Evolutionary conservation across 2,797 vertebrate species (phyloP), one percentile per base, ranked within the genome.

Genomic region (Danionella dracula): DNA sequence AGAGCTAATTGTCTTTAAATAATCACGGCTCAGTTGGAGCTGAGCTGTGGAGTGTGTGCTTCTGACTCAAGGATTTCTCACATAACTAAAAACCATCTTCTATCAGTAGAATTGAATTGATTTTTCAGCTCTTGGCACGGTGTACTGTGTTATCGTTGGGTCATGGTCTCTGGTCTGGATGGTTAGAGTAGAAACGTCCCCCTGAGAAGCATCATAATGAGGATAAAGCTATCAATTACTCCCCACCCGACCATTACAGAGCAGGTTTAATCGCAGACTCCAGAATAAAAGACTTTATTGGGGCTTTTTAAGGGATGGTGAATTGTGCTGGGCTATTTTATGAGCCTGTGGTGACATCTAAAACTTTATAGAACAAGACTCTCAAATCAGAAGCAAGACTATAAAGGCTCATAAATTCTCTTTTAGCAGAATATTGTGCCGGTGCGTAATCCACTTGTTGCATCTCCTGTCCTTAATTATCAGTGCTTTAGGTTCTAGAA

Each of bases 251-350:
- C 91, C 88, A 87, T 94, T 94, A 94, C 88, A 63, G 89, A 91
- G 92, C 90, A 85, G 89, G 90, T 93, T 96, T 96, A 94, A 96
- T 93, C 90, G 92, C 92, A 90, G 91, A 93, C 93, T 94, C 91
- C 90, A 92, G 92, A 90, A 92, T 94, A 94, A 95, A 94, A 96
- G 97, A 94, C 92, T 96, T 97, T 95, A 96, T 93, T 93, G 92
- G 90, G 91, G 91, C 92, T 92, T 92, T 92, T 91, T 93, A 90
- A 93, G 86, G 90, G 91, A 92, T 87, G 84, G 89, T 87, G 90
- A 83, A 82, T 85, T 87, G 84, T 88, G 85, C 86, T 85, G 89
- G 79, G 90, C 89, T 85, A 82, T 85, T 88, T 96, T 96, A 96
- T 90, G 89, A 92, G 90, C 90, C 94, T 94, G 88, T 90, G 90